These are phyloP conservation scores for Brassicogethes aeneus DNA, from an alignment of 2,888 invertebrate genomes.

Conservation along the genomic window DNA sequence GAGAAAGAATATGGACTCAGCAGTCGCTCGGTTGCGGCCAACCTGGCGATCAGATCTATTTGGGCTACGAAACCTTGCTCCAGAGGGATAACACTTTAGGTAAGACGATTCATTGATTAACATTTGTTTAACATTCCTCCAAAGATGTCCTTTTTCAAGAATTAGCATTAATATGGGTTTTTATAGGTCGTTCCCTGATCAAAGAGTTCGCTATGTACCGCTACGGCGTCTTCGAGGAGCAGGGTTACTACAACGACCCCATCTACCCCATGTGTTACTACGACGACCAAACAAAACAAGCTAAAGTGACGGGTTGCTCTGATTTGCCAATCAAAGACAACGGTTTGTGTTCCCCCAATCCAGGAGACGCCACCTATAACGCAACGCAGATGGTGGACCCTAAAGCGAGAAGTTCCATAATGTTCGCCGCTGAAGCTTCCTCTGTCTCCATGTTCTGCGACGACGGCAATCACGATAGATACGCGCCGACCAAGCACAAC, in stretches of 20 bases:
- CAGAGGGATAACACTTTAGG: conserved; percentile 31
- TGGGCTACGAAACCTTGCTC: conserved; percentile 40
- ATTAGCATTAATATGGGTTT: too few species aligned
- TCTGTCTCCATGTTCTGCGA: conserved; percentile 54
- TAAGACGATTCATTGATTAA: too few species aligned
- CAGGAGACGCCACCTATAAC: conserved; percentile 32
- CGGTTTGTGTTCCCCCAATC: conserved; percentile 22
- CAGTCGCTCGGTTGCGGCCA: conserved; percentile 53
- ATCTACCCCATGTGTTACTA: conserved; percentile 50
- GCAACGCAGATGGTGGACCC: conserved; percentile 39
- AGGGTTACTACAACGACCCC: conserved; percentile 49
- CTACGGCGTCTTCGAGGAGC: conserved; percentile 61
- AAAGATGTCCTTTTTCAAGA: too few species aligned
- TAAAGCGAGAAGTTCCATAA: conserved; percentile 44
- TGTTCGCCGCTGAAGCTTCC: conserved; percentile 45
- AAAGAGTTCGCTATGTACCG: conserved; percentile 59
- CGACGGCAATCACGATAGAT: conserved; percentile 49
- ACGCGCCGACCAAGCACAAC: conserved; percentile 59
- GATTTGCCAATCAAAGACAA: conserved; percentile 43
- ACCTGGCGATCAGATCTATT: conserved; percentile 49
- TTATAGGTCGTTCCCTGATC: conserved; percentile 44
- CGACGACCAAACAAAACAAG: conserved; percentile 34
- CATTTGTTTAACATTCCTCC: too few species aligned
- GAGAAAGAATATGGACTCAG: conserved; percentile 52
- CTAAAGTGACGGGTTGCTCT: conserved; percentile 45